A percentile compares a stretch with the other conserved stretches of the same genome.
These are phyloP conservation scores for Dicerorhinus sumatrensis DNA, from an alignment of 2,113 vertebrate genomes.

Conservation along the genomic window DNA sequence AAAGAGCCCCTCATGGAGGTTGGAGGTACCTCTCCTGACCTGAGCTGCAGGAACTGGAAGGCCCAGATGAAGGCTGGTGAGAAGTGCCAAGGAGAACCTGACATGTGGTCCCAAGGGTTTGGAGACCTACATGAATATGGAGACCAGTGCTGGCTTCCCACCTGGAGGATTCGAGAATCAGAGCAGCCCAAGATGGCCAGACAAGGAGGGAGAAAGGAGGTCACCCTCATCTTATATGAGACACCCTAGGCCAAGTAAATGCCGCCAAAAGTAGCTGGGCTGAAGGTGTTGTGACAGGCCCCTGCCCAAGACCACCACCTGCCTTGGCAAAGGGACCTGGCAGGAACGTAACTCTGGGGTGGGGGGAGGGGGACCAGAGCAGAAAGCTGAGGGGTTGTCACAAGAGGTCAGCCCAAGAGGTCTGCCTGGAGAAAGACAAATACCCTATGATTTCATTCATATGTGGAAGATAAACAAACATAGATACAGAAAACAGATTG, in stretches of 20 bases:
- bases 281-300: not conserved
- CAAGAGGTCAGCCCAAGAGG: not conserved
- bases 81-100: not conserved
- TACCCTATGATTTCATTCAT: no score
- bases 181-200: not conserved
- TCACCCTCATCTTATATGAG: not conserved
- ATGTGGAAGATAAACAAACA: no score
- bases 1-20: not conserved
- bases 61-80: not conserved
- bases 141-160: not conserved
- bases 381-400: not conserved
- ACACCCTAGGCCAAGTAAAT: not conserved
- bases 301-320: not conserved
- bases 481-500: no score
- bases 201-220: not conserved
- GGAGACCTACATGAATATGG: not conserved
- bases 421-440: no score
- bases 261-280: not conserved
- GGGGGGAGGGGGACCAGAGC: fast-evolving
- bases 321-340: not conserved
- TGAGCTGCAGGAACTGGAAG: not conserved
- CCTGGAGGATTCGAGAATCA: not conserved
- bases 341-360: no score
- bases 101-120: not conserved
- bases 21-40: not conserved